Evolutionary conservation across 2,113 vertebrate species (phyloP), one percentile per base, ranked within the genome.

Genomic region (Uropsilus gracilis): DNA sequence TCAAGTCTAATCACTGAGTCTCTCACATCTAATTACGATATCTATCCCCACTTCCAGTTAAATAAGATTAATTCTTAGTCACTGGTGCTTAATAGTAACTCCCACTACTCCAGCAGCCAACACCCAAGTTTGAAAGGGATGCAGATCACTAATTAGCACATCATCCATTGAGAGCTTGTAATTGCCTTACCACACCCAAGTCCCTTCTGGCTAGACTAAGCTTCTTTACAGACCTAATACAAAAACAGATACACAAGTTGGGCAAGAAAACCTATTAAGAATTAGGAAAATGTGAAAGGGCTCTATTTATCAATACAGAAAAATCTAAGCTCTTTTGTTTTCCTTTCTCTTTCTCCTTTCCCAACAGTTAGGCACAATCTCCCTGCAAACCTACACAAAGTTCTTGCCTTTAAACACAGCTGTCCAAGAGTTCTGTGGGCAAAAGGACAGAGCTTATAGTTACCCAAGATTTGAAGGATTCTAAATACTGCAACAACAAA

Each of bases 21-120:
- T 89, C 69, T 72, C 66, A 90, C 44, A 64, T 95, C 90, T 97
- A 96, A 95, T 96, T 97, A 97, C 82, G 95, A 14, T 84, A 93
- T 92, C 88, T 83, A 95, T 76, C 80, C 64, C 72, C 57, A 97
- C 83, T 96, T 96, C 66, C 91, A 94, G 84, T 86, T 91, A 94
- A 97, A 71, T 95, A 97, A 96, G 94, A 95, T 96, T 97, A 96
- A 95, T 95, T 95, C 91, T 82, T 81, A 90, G 86, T 94, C 89
- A 90, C n/a, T 89, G 80, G 84, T 94, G 80, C 86, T 95, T 95
- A 95, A 96, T 85, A 95, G 93, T 89, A 94, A 95, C 64, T 83
- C 94, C 83, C 84, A 66, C 68, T 95, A 93, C 92, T 96, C 71
- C 84, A 89, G 93, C 90, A 96, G 76, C 93, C 94, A 69, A 92